Conservation (phyloP, 2,888 invertebrate genomes). For the Heliconius erato region DNA sequence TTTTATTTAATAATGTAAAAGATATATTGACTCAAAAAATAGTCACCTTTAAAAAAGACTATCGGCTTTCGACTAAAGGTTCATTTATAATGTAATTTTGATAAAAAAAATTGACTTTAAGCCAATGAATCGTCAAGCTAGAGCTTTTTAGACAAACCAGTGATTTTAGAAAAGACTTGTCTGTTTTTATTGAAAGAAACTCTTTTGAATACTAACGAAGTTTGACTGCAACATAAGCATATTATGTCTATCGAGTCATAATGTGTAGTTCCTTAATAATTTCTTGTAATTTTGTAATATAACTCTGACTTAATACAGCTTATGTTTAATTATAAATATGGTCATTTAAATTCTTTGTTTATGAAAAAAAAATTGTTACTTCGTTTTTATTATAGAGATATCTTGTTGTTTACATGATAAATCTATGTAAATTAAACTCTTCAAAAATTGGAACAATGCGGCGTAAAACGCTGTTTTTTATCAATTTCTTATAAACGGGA, state of each 20-base stretch:
- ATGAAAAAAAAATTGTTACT: background rate
- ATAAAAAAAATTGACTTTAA: background rate
- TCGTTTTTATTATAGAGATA: background rate
- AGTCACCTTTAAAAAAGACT: too few relatives aligned
- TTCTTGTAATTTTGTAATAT: conserved; percentile 27
- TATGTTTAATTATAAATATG: background rate
- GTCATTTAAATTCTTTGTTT: background rate
- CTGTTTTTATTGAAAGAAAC: background rate
- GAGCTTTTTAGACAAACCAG: background rate
- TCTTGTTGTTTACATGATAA: background rate
- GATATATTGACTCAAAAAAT: too few relatives aligned
- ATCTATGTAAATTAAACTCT: background rate
- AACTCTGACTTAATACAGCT: background rate
- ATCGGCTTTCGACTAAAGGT: too few relatives aligned
- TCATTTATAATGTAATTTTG: too few relatives aligned
- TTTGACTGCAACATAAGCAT: background rate
- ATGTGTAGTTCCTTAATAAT: conserved; percentile 13
- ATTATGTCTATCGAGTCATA: conserved; percentile 7
- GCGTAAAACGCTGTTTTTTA: background rate
- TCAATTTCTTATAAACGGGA: too few relatives aligned
- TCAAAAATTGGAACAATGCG: background rate
- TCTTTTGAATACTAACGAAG: background rate
- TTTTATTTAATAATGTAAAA: too few relatives aligned
- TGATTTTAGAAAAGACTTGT: background rate
- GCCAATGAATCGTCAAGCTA: background rate